Evolutionary conservation across 2,797 vertebrate genomes (phyloP), one percentile per base, ranked within the genome.

Genomic region (Spheniscus humboldti): DNA sequence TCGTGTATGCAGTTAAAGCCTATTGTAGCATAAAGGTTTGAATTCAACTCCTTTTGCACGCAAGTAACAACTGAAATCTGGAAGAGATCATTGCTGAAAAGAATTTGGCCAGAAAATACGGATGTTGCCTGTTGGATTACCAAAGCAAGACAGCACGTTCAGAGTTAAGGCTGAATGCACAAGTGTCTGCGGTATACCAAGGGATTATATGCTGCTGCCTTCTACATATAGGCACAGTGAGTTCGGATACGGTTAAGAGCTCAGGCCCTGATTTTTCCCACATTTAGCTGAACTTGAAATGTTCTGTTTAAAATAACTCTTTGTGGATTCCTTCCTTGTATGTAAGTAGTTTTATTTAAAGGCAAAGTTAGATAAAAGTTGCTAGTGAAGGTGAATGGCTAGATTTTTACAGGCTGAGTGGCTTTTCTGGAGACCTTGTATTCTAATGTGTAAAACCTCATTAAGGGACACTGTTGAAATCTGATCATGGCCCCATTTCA

Each of bases 401-500:
- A 68, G 30, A n/a, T 72, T 94, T 91, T 73, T 78, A 47, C n/a
- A 85, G 66, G 31, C 75, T 37, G 66, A 81, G 66, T 74, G 76
- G 69, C 73, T 91, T 94, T 97, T 94, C 59, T 96, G 82, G 87
- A 95, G 73, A 56, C 22, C 69, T 88, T 94, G 90, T 59, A 78
- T 94, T 78, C 47, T 81, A 76, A 92, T 35, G 39, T 86, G 66
- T 67, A 96, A 96, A 94, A 94, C 85, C 85, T 90, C 69, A 76
- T 92, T 95, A 94, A 86, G 69, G 69, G 74, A 53, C 87, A 50
- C 79, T 85, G 62, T 75, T 92, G 88, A 86, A 95, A 88, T 86
- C 69, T 94, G 85, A 92, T 94, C 47, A 12, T 94, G 92, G 85
- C 85, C 72, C 43, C 64, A 20, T 94, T 96, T 96, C 95, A 95